Conservation (phyloP, 2,797 vertebrate genomes). For the Malurus leucopterus region DNA sequence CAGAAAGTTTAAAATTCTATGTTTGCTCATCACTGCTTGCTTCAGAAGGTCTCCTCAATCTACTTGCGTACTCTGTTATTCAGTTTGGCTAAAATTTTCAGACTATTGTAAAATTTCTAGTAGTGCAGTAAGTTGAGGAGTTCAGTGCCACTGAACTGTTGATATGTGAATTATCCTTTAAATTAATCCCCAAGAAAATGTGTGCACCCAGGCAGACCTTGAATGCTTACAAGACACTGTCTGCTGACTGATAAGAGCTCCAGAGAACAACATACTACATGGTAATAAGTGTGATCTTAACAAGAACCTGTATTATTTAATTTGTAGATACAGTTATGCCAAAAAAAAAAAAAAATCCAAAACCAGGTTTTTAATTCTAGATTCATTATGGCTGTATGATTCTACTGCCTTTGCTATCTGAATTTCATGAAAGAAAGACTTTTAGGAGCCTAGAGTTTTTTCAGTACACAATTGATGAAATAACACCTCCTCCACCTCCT, state of each 20-base stretch:
- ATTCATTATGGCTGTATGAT: background rate
- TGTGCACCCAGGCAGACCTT: background rate
- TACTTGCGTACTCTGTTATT: background rate
- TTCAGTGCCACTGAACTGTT: background rate
- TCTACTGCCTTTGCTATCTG: background rate
- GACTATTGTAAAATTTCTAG: background rate
- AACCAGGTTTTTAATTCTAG: background rate
- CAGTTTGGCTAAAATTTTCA: background rate
- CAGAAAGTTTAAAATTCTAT: background rate
- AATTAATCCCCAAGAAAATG: background rate
- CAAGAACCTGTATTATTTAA: background rate
- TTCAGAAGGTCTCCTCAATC: background rate
- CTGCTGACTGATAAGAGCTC: background rate
- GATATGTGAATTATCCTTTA: background rate
- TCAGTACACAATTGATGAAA: background rate
- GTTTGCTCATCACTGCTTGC: background rate
- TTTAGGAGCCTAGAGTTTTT: background rate
- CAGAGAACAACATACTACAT: background rate
- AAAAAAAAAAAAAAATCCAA: background rate
- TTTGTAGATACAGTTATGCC: background rate
- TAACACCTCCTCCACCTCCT: background rate
- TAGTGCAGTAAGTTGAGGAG: background rate
- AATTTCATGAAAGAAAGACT: background rate
- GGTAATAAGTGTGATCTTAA: background rate
- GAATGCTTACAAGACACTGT: background rate